Evolutionary conservation across 2,113 vertebrate genomes (phyloP).

Genomic region (Nyctereutes procyonoides): DNA sequence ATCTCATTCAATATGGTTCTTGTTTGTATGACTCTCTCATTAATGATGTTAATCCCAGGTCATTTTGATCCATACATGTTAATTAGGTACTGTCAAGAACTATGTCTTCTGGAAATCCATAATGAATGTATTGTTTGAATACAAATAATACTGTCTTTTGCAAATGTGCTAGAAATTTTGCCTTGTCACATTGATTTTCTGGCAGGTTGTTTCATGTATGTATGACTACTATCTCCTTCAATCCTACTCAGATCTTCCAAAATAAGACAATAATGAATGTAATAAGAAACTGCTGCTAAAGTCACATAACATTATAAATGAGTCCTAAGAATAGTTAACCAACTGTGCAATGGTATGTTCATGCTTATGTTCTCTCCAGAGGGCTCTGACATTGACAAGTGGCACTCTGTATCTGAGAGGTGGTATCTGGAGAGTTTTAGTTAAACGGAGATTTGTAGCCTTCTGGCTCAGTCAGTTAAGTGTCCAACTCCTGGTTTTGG

Average conservation of each 20-base stretch:
- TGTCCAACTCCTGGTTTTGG: neutral
- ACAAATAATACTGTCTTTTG: neutral
- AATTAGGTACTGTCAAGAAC: neutral
- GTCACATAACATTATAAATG: too few species aligned
- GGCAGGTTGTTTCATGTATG: neutral
- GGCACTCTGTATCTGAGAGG: neutral
- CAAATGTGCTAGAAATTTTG: neutral
- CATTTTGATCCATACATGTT: neutral
- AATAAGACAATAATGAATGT: neutral
- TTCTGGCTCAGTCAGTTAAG: neutral
- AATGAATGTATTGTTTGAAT: neutral
- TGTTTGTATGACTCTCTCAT: neutral
- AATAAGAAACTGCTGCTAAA: neutral
- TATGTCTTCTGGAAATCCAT: neutral
- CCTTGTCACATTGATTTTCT: neutral
- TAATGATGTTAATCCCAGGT: neutral
- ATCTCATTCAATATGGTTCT: neutral
- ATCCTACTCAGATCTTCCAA: neutral
- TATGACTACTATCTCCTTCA: neutral
- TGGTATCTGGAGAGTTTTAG: neutral
- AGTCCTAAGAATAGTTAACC: neutral
- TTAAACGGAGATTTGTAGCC: neutral
- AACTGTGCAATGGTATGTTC: too few species aligned
- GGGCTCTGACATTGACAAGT: neutral
- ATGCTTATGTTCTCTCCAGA: neutral